Conservation (phyloP, 1,140 invertebrate species). For the Oncopodura yosiiana region DNA sequence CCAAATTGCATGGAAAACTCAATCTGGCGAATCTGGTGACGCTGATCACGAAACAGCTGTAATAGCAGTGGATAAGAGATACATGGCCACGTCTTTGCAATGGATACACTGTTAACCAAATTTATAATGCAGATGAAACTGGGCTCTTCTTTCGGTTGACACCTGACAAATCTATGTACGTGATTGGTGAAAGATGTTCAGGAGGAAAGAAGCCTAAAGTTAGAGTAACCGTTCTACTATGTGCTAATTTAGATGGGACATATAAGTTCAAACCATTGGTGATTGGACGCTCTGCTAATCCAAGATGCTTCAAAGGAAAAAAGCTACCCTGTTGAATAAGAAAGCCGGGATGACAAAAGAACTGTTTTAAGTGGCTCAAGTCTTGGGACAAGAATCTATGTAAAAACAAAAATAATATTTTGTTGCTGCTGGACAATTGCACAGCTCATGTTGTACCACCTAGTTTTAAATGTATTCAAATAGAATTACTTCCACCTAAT, state of each 20-base stretch:
- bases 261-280: conserved; percentile 37
- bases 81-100: conserved; percentile 3
- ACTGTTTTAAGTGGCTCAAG: conserved; percentile 25
- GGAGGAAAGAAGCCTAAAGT: conserved; percentile 35
- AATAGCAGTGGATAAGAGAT: conserved; percentile 1
- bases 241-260: conserved; percentile 36
- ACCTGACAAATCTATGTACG: conserved; percentile 31
- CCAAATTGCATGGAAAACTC: conserved; percentile 36
- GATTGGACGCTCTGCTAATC: conserved; percentile 36
- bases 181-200: conserved; percentile 30
- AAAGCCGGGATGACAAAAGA: conserved; percentile 38
- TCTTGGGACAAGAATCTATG: conserved; percentile 2
- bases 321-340: conserved; percentile 30
- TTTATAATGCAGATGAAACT: conserved; percentile 39
- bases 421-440: conserved; percentile 45
- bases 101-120: conserved; percentile 19
- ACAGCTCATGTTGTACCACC: conserved; percentile 37
- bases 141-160: conserved; percentile 37
- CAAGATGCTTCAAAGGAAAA: conserved; percentile 35
- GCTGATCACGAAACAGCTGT: conserved; percentile 31
- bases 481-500: conserved; percentile 43
- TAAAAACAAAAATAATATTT: conserved; percentile 39
- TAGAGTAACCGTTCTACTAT: conserved; percentile 39
- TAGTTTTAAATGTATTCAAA: conserved; percentile 38
- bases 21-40: conserved; percentile 37